Percentiles rank a stretch among this genome's conserved stretches.
phyloP scores from a whole-genome alignment of 2,797 vertebrate species.

The Sebastes goodei region DNA sequence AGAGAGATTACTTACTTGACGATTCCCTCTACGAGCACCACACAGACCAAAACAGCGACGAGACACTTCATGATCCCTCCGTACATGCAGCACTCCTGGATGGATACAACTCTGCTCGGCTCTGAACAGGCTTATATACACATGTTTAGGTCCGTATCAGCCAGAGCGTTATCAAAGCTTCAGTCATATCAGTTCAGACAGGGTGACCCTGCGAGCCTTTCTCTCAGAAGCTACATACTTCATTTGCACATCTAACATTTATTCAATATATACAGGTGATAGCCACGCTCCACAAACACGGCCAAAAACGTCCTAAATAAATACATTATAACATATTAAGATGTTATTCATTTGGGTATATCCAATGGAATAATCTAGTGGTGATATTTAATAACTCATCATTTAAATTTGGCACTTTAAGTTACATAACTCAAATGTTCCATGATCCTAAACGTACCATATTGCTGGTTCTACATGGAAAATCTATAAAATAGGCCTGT shows the following conservation, averaged over 20 bases:
- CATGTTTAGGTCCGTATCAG: slow-evolving; percentile 13
- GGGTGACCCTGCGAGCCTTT: slow-evolving; percentile 18
- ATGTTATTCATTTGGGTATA: not conserved
- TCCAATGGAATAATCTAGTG: not conserved
- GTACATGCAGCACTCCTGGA: not conserved
- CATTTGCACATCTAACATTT: not conserved
- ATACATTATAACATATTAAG: not conserved
- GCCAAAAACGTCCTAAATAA: not conserved
- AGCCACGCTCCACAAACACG: slow-evolving; percentile 2
- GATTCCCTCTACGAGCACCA: slow-evolving; percentile 38
- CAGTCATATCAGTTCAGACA: slow-evolving; percentile 19
- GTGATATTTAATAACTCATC: not conserved
- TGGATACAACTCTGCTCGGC: slow-evolving; percentile 9
- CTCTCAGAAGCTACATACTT: not conserved
- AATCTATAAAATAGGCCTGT: not conserved
- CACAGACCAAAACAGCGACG: slow-evolving; percentile 45
- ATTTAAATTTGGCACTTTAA: not conserved
- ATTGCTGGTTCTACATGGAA: not conserved
- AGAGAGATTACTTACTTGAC: slow-evolving; percentile 29
- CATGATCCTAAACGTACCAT: not conserved
- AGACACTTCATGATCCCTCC: slow-evolving; percentile 59
- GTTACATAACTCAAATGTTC: not conserved
- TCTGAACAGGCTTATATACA: slow-evolving; percentile 36
- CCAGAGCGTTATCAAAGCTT: slow-evolving; percentile 7
- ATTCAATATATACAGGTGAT: not conserved